Base-by-base conservation (phyloP, 2,113 vertebrate species). In the Dipodomys ordii region DNA sequence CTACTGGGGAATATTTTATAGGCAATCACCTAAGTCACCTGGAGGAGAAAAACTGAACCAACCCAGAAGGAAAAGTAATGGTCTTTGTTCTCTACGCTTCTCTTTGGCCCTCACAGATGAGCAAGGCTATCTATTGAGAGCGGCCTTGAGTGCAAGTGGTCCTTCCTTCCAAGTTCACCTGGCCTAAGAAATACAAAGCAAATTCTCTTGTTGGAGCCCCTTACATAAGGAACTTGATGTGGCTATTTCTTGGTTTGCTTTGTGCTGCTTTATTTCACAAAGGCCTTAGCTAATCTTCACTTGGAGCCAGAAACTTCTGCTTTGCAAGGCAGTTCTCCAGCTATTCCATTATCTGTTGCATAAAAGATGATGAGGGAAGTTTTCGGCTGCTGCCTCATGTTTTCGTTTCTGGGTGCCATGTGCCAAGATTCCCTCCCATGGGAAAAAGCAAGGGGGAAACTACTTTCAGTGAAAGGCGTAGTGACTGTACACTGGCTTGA, bases 311-410 rank as follows among this genome's bases (percentile, higher is more conserved):
- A 94, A 88, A 65, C 7, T 76, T 88, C 15, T 73, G 28, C n/a
- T 74, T 93, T 84, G 11, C 67, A 32, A 86, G 92, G 95, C 86
- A 92, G 83, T 77, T 69, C 90, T 96, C 96, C 94, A 97, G 80
- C 57, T 12, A 39, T 67, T 88, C 72, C 93, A 97, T 96, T 97
- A 94, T 49, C 73, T 83, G 88, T 90, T 94, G 64, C 27, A 32
- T 86, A 92, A 95, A 93, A 77, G 44, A 79, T 65, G 92, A 86
- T 87, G 64, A 30, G 0, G 0, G 83, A 74, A 78, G 86, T 28
- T 85, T 95, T 95, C 78, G 16, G 53, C 15, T 96, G 94, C 96
- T 96, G 92, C 72, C 86, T 97, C 95, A 94, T 90, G 87, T 72
- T 95, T 95, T 94, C 39, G 19, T 69, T 92, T 44, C 78, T 82